Evolutionary conservation across 1,140 invertebrate species (phyloP).

Genomic region (Helicoverpa zea): DNA sequence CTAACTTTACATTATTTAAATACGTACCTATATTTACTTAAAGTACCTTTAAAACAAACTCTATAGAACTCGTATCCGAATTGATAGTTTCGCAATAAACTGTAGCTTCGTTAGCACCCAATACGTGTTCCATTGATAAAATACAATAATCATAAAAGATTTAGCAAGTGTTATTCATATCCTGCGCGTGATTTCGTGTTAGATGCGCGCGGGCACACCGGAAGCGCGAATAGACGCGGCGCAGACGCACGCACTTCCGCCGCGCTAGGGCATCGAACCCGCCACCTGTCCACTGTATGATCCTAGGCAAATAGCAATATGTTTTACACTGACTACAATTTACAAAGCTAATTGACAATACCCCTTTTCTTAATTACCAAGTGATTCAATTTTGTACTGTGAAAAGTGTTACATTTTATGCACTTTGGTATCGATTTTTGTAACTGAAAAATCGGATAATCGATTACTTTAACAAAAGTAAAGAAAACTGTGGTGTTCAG

Average conservation of each 20-base stretch:
- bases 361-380: not conserved
- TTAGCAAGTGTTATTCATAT: slow-evolving; percentile 49
- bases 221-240: slow-evolving; percentile 83
- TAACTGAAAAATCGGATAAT: too few species aligned
- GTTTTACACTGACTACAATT: slow-evolving; percentile 2
- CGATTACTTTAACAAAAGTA: not conserved
- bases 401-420: not conserved
- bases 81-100: too few species aligned
- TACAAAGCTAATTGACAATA: not conserved
- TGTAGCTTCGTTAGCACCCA: too few species aligned
- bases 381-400: too few species aligned
- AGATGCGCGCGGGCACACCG: slow-evolving; percentile 65
- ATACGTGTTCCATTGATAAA: slow-evolving; percentile 23
- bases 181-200: slow-evolving; percentile 57
- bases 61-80: not conserved
- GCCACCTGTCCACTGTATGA: slow-evolving; percentile 62
- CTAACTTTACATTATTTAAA: not conserved
- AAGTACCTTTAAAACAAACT: not conserved
- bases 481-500: not conserved
- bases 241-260: slow-evolving; percentile 83
- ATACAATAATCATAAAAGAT: slow-evolving; percentile 43
- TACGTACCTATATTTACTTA: slow-evolving; percentile 11
- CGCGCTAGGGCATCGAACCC: slow-evolving; percentile 73
- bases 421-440: not conserved
- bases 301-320: slow-evolving; percentile 44